A percentile compares a stretch with the other conserved stretches of the same genome.
phyloP scores from a whole-genome alignment of 2,113 vertebrate genomes.

The Saguinus imperator region DNA sequence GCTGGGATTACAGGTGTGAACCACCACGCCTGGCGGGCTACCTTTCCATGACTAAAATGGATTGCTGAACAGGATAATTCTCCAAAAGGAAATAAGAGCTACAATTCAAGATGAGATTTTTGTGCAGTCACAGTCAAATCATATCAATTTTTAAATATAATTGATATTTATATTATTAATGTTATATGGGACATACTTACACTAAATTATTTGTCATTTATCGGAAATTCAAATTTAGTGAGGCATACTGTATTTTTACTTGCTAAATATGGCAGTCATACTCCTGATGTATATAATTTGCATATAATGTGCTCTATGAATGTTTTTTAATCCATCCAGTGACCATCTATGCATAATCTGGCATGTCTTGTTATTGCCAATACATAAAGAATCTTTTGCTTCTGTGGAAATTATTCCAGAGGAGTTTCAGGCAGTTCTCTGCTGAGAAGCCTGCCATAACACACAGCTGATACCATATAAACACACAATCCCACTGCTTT shows the following conservation, averaged over 20 bases:
- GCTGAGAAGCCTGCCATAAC: neutral
- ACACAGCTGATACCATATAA: neutral
- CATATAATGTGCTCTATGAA: neutral
- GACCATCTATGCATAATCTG: neutral
- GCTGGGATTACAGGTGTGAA: too few relatives aligned
- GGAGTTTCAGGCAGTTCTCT: neutral
- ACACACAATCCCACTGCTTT: neutral
- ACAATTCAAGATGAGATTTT: too few relatives aligned
- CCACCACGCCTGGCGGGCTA: too few relatives aligned
- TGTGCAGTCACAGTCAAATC: too few relatives aligned
- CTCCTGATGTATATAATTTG: neutral
- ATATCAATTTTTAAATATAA: neutral
- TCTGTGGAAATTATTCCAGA: slow-evolving; percentile 10
- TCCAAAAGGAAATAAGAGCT: neutral
- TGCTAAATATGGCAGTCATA: neutral
- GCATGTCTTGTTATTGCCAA: neutral
- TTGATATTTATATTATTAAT: neutral
- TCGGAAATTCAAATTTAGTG: neutral
- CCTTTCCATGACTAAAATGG: neutral
- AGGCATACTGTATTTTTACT: neutral
- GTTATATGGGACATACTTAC: neutral
- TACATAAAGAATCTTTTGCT: neutral
- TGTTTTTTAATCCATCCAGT: neutral
- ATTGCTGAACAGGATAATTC: neutral
- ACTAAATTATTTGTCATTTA: neutral